phyloP scores from a whole-genome alignment of 2,797 vertebrate genomes.

The Takifugu rubripes region DNA sequence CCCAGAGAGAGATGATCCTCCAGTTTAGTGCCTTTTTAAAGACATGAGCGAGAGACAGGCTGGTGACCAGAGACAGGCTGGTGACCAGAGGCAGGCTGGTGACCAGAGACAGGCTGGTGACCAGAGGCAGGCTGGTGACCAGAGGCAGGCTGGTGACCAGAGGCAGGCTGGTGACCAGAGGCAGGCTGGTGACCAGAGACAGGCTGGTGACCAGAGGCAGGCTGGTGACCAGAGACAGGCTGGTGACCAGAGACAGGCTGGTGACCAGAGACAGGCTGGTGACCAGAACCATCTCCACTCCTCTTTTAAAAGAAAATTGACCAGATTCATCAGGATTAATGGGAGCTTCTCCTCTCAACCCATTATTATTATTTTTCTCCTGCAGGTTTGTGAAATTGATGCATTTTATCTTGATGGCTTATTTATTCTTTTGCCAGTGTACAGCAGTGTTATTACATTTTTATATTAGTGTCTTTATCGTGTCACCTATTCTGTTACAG shows the following conservation, averaged over 20 bases:
- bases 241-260: too few relatives aligned
- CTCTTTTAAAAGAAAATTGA: neutral
- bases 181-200: neutral
- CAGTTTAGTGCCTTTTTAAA: constrained; percentile 52
- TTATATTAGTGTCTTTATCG: constrained; percentile 23
- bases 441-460: constrained; percentile 46
- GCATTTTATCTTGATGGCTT: constrained; percentile 53
- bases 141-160: neutral
- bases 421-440: constrained; percentile 66
- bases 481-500: constrained; percentile 40
- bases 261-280: neutral
- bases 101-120: too few relatives aligned
- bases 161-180: neutral
- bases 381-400: constrained; percentile 51
- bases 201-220: neutral
- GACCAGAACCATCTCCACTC: constrained; percentile 1
- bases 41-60: neutral
- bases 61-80: neutral
- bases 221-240: neutral
- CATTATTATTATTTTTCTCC: constrained; percentile 17
- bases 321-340: constrained; percentile 38
- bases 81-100: neutral
- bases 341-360: constrained; percentile 28
- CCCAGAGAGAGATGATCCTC: constrained; percentile 41
- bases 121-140: neutral